These are phyloP conservation scores for Bradynema listronoti DNA, from an alignment of 1,140 invertebrate species.

Conservation along the genomic window DNA sequence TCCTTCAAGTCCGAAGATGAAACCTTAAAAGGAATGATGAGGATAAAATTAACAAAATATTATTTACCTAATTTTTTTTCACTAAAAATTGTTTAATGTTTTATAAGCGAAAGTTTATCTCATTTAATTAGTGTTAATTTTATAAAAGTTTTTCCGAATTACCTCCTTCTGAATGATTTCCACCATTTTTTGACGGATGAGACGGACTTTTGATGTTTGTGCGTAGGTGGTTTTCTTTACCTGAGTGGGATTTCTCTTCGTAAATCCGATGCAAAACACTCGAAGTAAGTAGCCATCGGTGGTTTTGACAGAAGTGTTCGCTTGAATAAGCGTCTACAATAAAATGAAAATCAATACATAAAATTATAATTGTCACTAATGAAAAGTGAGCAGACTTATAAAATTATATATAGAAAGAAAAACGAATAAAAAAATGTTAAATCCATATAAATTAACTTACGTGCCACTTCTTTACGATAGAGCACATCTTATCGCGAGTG, in stretches of 20 bases:
- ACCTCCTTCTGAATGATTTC: conserved; percentile 89
- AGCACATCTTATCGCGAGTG: conserved; percentile 92
- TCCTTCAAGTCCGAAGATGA: conserved; percentile 46
- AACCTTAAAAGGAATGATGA: conserved; percentile 20
- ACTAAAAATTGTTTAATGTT: too few relatives aligned
- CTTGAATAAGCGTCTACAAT: conserved; percentile 80
- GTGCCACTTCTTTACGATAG: conserved; percentile 98
- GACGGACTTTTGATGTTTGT: conserved; percentile 60
- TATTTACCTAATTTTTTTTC: too few relatives aligned
- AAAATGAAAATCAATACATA: not conserved
- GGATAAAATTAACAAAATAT: too few relatives aligned
- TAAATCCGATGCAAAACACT: conserved; percentile 98
- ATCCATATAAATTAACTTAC: conserved; percentile 45
- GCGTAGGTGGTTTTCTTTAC: conserved; percentile 73
- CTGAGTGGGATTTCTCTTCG: conserved; percentile 83
- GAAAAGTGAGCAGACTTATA: too few relatives aligned
- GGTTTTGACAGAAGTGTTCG: conserved; percentile 91
- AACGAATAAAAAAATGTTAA: not conserved
- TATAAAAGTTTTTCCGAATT: conserved; percentile 58
- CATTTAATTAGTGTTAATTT: conserved; percentile 66
- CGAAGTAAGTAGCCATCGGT: conserved; percentile 91
- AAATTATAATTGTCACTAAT: conserved; percentile 4
- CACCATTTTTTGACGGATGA: conserved; percentile 68
- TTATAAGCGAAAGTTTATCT: conserved; percentile 30
- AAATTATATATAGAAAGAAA: not conserved